Conservation (phyloP, 2,797 vertebrate species). For the Cetoscarus ocellatus region DNA sequence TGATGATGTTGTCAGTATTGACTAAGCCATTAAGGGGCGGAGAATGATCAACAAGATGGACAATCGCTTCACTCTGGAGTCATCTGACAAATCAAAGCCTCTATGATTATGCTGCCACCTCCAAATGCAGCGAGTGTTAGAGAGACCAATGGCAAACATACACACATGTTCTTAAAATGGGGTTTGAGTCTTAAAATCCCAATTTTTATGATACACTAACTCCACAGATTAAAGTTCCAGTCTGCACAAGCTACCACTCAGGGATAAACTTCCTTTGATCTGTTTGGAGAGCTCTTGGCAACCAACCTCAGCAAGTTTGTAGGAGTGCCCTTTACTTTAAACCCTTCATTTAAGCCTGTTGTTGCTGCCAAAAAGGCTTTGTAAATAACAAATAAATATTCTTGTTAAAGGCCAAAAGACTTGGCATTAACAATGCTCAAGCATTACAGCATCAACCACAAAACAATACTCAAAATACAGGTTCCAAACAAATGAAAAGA, state of each 20-base stretch:
- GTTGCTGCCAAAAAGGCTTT: not conserved
- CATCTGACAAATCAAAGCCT: conserved; percentile 22
- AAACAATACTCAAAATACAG: not conserved
- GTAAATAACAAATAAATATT: not conserved
- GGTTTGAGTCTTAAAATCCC: not conserved
- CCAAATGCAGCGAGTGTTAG: not conserved
- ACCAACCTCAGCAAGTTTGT: not conserved
- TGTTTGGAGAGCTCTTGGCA: not conserved
- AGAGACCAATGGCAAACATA: too few species aligned
- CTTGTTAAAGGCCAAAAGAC: not conserved
- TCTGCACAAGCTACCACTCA: not conserved
- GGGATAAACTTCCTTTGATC: not conserved
- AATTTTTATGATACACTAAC: not conserved
- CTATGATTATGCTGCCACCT: not conserved
- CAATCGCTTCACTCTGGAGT: conserved; percentile 35
- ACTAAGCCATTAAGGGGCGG: conserved; percentile 65
- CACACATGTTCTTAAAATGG: too few species aligned
- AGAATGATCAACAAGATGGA: conserved; percentile 63
- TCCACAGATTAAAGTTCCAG: not conserved
- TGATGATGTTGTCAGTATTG: conserved; percentile 58
- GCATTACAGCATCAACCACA: not conserved
- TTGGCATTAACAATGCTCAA: not conserved
- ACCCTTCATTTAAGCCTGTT: not conserved
- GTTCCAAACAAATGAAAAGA: not conserved
- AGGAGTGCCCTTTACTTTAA: not conserved